Conservation (phyloP, 2,888 invertebrate species). For the Amorpha juglandis region DNA sequence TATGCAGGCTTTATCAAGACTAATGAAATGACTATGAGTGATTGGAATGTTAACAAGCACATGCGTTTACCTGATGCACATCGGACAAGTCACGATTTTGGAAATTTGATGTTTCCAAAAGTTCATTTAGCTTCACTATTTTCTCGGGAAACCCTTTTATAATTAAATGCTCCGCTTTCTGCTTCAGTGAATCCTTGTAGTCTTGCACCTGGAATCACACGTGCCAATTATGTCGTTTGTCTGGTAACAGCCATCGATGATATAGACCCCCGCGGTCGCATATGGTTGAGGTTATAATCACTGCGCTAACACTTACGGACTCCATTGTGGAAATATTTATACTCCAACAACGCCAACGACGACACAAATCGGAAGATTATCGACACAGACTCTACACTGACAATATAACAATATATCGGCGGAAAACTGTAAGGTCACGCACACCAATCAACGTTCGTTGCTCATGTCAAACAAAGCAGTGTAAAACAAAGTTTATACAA, state of each 20-base stretch:
- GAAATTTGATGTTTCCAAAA: slow-evolving; percentile 93
- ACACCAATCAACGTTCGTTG: slow-evolving; percentile 60
- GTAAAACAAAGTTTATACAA: slow-evolving; percentile 38
- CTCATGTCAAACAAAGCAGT: slow-evolving; percentile 62
- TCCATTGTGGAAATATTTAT: slow-evolving; percentile 40
- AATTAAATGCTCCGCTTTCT: slow-evolving; percentile 94
- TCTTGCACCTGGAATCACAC: slow-evolving; percentile 89
- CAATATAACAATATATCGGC: slow-evolving; percentile 35
- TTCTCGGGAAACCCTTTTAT: slow-evolving; percentile 96
- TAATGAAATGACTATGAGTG: background rate
- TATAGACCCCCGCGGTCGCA: slow-evolving; percentile 47
- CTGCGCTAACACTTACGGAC: slow-evolving; percentile 48
- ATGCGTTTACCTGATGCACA: slow-evolving; percentile 87
- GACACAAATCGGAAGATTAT: slow-evolving; percentile 4
- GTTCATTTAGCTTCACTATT: slow-evolving; percentile 94
- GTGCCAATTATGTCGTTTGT: slow-evolving; percentile 38
- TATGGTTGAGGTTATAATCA: slow-evolving; percentile 62
- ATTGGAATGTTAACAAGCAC: background rate
- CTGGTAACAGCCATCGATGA: slow-evolving; percentile 43
- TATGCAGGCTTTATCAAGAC: background rate
- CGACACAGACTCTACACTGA: slow-evolving; percentile 11
- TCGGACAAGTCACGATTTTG: slow-evolving; percentile 90
- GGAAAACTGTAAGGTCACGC: slow-evolving; percentile 59
- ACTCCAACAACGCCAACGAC: background rate
- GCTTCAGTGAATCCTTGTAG: slow-evolving; percentile 94